phyloP scores from a whole-genome alignment of 2,888 invertebrate genomes.

The Tinea semifulvella region DNA sequence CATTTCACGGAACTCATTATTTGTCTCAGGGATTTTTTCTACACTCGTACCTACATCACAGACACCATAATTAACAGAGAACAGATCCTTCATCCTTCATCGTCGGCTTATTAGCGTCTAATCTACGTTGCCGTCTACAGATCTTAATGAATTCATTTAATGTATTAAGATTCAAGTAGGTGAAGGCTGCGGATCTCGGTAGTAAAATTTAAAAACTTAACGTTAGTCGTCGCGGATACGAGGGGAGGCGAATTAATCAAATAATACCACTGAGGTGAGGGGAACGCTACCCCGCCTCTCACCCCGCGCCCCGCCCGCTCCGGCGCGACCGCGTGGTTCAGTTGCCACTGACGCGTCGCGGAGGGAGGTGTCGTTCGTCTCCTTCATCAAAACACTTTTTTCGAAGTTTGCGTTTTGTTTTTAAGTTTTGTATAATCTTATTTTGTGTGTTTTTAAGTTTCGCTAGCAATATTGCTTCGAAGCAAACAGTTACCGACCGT shows the following conservation, averaged over 20 bases:
- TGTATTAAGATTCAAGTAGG: conserved; percentile 41
- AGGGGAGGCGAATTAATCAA: conserved; percentile 68
- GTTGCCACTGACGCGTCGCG: conserved; percentile 55
- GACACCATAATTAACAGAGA: conserved; percentile 2
- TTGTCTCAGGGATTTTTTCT: conserved; percentile 44
- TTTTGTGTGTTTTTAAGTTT: conserved; percentile 51
- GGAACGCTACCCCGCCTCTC: conserved; percentile 30
- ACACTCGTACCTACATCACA: neutral
- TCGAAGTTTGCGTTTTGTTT: conserved; percentile 63
- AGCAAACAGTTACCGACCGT: conserved; percentile 46
- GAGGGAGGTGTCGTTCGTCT: conserved; percentile 58
- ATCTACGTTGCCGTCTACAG: conserved; percentile 30
- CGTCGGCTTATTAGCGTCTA: conserved; percentile 57
- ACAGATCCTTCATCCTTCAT: conserved; percentile 4
- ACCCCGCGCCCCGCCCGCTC: conserved; percentile 29
- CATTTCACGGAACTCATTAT: conserved; percentile 58
- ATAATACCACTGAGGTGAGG: conserved; percentile 61
- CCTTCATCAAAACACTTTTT: conserved; percentile 53
- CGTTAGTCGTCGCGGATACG: conserved; percentile 58
- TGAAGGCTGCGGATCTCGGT: conserved; percentile 58
- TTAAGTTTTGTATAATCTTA: conserved; percentile 55
- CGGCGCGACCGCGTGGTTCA: conserved; percentile 59
- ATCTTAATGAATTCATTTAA: neutral
- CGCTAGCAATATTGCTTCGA: conserved; percentile 43
- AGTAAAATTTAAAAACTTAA: conserved; percentile 63